Evolutionary conservation across 1,140 invertebrate species (phyloP).

Genomic region (Drosophila neocordata): DNA sequence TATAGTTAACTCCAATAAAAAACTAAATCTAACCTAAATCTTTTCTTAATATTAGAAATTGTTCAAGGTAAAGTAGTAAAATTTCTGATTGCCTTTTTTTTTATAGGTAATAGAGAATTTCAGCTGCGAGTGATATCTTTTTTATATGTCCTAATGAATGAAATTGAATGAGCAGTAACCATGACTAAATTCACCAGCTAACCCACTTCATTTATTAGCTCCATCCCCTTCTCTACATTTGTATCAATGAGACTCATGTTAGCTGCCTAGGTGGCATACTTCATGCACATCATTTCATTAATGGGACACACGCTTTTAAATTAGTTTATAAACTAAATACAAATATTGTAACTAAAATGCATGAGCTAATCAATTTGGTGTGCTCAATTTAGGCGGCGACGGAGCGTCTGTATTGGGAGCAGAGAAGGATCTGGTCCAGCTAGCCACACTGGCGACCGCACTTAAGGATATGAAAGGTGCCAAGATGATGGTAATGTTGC

Average conservation of each 20-base stretch:
- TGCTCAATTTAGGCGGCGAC: slow-evolving; percentile 73
- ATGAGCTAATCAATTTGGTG: slow-evolving; percentile 67
- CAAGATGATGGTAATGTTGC: slow-evolving; percentile 13
- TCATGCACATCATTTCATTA: slow-evolving; percentile 35
- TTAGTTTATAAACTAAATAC: slow-evolving; percentile 76
- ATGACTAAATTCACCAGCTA: neutral
- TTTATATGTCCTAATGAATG: neutral
- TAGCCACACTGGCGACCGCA: slow-evolving; percentile 73
- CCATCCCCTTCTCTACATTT: neutral
- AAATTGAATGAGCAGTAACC: slow-evolving; percentile 9
- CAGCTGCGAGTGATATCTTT: neutral
- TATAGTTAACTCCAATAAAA: too few species aligned
- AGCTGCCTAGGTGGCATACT: slow-evolving; percentile 38
- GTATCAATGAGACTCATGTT: slow-evolving; percentile 48
- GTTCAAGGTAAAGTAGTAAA: neutral
- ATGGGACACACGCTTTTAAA: slow-evolving; percentile 42
- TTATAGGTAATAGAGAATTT: neutral
- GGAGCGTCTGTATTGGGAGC: slow-evolving; percentile 46
- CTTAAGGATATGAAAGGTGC: slow-evolving; percentile 41
- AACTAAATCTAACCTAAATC: too few species aligned
- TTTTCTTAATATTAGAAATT: too few species aligned
- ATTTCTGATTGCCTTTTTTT: neutral
- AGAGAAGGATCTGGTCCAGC: slow-evolving; percentile 23
- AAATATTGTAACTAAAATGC: slow-evolving; percentile 70
- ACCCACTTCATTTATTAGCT: neutral